Conservation (phyloP, 2,113 vertebrate species). For the Rhizomys pruinosus region DNA sequence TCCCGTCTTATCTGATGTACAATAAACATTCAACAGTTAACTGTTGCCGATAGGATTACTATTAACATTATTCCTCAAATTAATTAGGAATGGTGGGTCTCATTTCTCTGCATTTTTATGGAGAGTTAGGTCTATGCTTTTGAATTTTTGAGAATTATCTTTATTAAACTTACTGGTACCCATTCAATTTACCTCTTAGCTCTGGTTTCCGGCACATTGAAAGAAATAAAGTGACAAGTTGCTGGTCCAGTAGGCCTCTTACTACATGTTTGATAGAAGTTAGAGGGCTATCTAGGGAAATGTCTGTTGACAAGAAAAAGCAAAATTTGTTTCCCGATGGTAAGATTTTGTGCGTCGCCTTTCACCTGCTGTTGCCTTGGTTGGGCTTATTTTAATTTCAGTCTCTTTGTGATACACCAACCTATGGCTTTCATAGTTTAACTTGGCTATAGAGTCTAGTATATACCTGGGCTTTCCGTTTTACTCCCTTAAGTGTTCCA, state of each 20-base stretch:
- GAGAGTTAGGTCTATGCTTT: slow-evolving; percentile 5
- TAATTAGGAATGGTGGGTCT: not conserved
- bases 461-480: not conserved
- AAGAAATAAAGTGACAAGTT: not conserved
- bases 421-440: not conserved
- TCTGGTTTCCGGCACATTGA: not conserved
- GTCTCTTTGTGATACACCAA: not conserved
- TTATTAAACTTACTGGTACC: not conserved
- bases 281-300: not conserved
- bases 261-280: not conserved
- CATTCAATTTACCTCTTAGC: not conserved
- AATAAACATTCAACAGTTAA: not conserved
- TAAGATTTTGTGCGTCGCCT: not conserved
- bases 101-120: not conserved
- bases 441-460: not conserved
- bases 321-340: not conserved
- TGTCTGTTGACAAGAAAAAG: not conserved
- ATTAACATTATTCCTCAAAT: not conserved
- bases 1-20: not conserved
- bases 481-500: not conserved
- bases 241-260: not conserved
- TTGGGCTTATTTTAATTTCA: not conserved
- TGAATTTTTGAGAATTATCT: slow-evolving; percentile 51
- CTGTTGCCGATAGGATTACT: not conserved
- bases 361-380: not conserved